Evolutionary conservation across 2,888 invertebrate species (phyloP), one percentile per base, ranked within the genome.

Genomic region (Lasius platythorax): DNA sequence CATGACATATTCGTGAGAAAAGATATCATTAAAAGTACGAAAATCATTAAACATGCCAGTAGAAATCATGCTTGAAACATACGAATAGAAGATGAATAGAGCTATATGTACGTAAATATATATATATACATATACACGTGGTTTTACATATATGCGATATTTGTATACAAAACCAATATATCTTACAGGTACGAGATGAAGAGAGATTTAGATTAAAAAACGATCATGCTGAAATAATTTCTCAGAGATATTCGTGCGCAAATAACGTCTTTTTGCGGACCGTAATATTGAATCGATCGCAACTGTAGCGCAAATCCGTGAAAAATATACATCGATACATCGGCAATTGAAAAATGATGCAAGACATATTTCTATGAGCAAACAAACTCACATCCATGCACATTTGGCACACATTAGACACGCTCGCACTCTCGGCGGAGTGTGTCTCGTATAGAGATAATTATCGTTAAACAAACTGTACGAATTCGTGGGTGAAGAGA

Each of bases 361-460:
- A 72, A 46, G 61, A 79, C 2, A 63, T 83, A 66, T 40, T 61
- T 79, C 12, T 63, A 79, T 33, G 63, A 76, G 58, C 64, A 68
- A 58, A 83, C 37, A 28, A 43, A 83, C 33, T 56, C 76, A 67
- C 82, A 66, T 76, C 68, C 67, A 83, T 70, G 63, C 79, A 83
- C 79, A 83, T 68, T 79, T 58, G 33, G 63, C 68, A 79, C 79
- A 83, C 83, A 79, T 83, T 23, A 28, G 28, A 61, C 83, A 79
- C 79, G 63, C 53, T 79, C 40, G 66, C 23, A 23, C 78, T 58
- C 15, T 58, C 15, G 40, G 28, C 61, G 37, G 46, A 61, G 40
- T 6, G 50, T 50, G 50, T 53, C 53, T 58, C 43, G 72, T 33
- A 18, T 33, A n/a, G 18, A 58, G 30, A 72, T 61, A 61, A 81